Conservation (phyloP, 2,888 invertebrate species). For the Lymantria dispar region DNA sequence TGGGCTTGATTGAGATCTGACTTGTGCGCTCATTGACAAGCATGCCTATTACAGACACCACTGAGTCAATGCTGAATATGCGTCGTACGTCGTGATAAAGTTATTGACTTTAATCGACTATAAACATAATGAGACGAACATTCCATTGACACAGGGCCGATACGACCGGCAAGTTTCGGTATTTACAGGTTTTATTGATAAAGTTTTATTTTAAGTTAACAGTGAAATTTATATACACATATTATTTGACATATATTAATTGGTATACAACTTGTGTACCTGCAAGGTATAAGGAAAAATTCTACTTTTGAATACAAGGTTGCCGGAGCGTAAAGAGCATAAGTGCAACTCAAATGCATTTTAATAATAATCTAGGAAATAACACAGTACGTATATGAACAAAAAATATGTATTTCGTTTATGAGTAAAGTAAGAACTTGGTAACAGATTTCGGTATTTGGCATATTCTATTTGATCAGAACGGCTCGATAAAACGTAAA, state of each 20-base stretch:
- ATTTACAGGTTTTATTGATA: constrained; percentile 34
- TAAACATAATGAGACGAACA: constrained; percentile 37
- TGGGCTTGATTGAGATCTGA: constrained; percentile 44
- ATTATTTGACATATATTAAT: constrained; percentile 21
- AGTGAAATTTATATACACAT: constrained; percentile 17
- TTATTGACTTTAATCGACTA: constrained; percentile 41
- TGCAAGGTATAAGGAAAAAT: constrained; percentile 37
- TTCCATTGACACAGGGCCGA: constrained; percentile 31
- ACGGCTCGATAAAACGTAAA: constrained; percentile 52
- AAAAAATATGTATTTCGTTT: constrained; percentile 27
- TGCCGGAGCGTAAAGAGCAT: constrained; percentile 32
- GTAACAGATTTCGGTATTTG: constrained; percentile 47
- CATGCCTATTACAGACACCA: constrained; percentile 55
- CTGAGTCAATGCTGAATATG: constrained; percentile 36
- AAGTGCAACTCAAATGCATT: constrained; percentile 40
- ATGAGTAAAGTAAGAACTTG: constrained; percentile 20
- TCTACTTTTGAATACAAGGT: constrained; percentile 38
- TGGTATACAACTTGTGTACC: constrained; percentile 18
- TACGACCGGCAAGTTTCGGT: constrained; percentile 32
- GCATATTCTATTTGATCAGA: constrained; percentile 47
- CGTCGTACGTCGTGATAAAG: constrained; percentile 34
- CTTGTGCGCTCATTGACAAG: constrained; percentile 53
- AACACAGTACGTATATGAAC: constrained; percentile 21
- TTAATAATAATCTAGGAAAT: constrained; percentile 52
- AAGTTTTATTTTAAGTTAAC: constrained; percentile 16